Evolutionary conservation across 2,888 invertebrate species (phyloP).

Genomic region (Phrixothrix hirtus): DNA sequence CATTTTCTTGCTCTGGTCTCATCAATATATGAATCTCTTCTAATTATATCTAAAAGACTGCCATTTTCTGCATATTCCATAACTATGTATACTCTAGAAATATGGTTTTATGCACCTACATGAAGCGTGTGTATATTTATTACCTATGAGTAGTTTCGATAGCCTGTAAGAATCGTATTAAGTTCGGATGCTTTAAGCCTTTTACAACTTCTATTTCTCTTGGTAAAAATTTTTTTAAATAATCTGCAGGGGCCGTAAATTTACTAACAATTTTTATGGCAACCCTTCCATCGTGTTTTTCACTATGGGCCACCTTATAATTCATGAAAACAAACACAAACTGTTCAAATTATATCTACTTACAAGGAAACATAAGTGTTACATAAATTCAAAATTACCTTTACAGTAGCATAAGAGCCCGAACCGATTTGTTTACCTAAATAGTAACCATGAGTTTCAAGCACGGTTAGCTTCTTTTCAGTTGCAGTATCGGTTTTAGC

Average conservation of each 20-base stretch:
- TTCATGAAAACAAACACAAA: constrained; percentile 41
- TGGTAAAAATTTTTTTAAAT: constrained; percentile 77
- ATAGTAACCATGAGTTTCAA: constrained; percentile 77
- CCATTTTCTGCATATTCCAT: constrained; percentile 86
- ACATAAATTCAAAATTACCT: constrained; percentile 56
- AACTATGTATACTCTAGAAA: constrained; percentile 73
- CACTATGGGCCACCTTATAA: constrained; percentile 71
- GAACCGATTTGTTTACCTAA: constrained; percentile 76
- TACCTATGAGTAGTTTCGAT: constrained; percentile 84
- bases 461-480: constrained; percentile 59
- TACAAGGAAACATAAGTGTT: too few species aligned
- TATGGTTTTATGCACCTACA: not conserved
- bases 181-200: constrained; percentile 76
- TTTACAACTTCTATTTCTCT: constrained; percentile 84
- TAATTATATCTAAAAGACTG: constrained; percentile 75
- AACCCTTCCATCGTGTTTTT: constrained; percentile 72
- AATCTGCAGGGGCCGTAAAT: constrained; percentile 79
- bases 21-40: constrained; percentile 72
- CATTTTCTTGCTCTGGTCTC: constrained; percentile 70
- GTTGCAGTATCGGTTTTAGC: constrained; percentile 42
- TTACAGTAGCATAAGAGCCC: constrained; percentile 83
- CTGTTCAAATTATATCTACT: constrained; percentile 34
- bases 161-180: constrained; percentile 79
- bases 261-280: constrained; percentile 85
- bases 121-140: not conserved